phyloP scores from a whole-genome alignment of 1,140 invertebrate genomes.

The Aplysia californica region DNA sequence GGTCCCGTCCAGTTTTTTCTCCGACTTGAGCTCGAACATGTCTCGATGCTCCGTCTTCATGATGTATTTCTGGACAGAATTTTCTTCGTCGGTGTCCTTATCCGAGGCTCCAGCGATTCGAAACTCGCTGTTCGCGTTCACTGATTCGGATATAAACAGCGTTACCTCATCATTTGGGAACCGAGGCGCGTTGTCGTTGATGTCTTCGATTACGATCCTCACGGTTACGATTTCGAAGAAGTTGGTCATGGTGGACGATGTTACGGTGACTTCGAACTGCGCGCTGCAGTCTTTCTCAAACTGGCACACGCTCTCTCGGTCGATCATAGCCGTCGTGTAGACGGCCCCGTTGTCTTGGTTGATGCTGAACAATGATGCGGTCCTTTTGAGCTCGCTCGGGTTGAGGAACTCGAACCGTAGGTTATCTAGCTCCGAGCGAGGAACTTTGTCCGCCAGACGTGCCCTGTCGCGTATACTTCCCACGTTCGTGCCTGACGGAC shows the following conservation, averaged over 20 bases:
- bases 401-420: constrained; percentile 37
- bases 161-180: constrained; percentile 70
- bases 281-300: constrained; percentile 41
- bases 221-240: constrained; percentile 54
- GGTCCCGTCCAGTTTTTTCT: constrained; percentile 51
- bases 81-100: constrained; percentile 72
- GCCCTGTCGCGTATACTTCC: constrained; percentile 32
- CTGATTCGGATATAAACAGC: constrained; percentile 66
- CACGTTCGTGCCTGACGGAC: constrained; percentile 31
- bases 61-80: constrained; percentile 54
- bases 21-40: constrained; percentile 46
- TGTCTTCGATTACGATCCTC: constrained; percentile 73
- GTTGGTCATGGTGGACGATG: constrained; percentile 29
- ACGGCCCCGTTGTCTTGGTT: constrained; percentile 48
- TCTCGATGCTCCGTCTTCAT: constrained; percentile 43
- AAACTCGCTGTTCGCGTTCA: constrained; percentile 73
- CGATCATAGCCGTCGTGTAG: constrained; percentile 48
- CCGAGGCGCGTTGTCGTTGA: constrained; percentile 93
- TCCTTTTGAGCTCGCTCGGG: constrained; percentile 25
- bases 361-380: constrained; percentile 44
- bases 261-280: constrained; percentile 51
- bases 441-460: constrained; percentile 18
- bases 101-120: constrained; percentile 69
- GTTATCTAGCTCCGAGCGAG: constrained; percentile 13
- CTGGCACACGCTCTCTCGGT: constrained; percentile 52